phyloP scores from a whole-genome alignment of 2,888 invertebrate genomes.

The Yponomeuta sedellus region DNA sequence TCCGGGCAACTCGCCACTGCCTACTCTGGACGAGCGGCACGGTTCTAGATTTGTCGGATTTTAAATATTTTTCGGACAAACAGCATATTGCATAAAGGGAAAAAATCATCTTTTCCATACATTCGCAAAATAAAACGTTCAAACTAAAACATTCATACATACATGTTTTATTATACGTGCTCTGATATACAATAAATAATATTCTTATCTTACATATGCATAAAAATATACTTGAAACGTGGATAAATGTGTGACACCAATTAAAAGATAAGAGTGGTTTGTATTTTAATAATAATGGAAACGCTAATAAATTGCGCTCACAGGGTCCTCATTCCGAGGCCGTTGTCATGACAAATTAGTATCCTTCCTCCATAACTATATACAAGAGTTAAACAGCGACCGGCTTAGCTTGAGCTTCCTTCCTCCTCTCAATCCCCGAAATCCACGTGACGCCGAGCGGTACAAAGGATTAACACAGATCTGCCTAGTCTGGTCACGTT shows the following conservation, averaged over 20 bases:
- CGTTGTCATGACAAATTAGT: slow-evolving; percentile 3
- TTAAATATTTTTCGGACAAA: too few species aligned
- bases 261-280: neutral
- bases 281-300: neutral
- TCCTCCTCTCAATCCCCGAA: neutral
- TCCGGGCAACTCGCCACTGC: too few species aligned
- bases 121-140: too few species aligned
- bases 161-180: too few species aligned
- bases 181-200: too few species aligned
- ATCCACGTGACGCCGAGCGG: neutral
- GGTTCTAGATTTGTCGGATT: too few species aligned
- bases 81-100: too few species aligned
- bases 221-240: too few species aligned
- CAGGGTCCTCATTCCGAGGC: neutral
- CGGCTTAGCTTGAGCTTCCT: neutral
- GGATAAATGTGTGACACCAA: neutral
- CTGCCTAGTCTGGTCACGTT: neutral
- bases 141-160: too few species aligned
- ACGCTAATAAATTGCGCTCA: neutral
- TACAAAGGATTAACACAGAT: neutral
- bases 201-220: too few species aligned
- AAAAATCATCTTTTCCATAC: too few species aligned
- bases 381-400: neutral
- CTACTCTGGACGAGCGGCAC: too few species aligned
- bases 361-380: neutral